These are phyloP conservation scores for Himalopsyche kuldschensis DNA, from an alignment of 2,888 invertebrate genomes.

Conservation along the genomic window DNA sequence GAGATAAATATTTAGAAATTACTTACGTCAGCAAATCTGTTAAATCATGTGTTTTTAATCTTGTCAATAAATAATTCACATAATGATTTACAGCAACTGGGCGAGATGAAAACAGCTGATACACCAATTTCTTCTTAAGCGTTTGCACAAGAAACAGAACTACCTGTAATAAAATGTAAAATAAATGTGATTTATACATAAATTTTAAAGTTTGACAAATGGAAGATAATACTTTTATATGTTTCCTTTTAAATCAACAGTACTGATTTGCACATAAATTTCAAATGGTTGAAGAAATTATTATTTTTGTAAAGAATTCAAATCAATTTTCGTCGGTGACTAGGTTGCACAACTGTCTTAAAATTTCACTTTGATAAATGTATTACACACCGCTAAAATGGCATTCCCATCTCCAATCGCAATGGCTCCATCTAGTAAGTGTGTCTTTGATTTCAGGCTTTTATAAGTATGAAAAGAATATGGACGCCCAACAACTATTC, in stretches of 20 bases:
- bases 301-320: too few species aligned
- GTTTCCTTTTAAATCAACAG: too few species aligned
- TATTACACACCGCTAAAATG: conserved; percentile 62
- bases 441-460: conserved; percentile 69
- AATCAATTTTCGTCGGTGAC: too few species aligned
- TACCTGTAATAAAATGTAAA: conserved; percentile 56
- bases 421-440: conserved; percentile 71
- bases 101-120: conserved; percentile 68
- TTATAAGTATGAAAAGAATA: conserved; percentile 58
- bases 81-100: conserved; percentile 75
- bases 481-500: conserved; percentile 56
- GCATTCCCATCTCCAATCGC: conserved; percentile 76
- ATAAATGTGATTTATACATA: too few species aligned
- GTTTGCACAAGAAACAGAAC: conserved; percentile 75
- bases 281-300: too few species aligned
- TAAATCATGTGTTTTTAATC: conserved; percentile 68
- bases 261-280: too few species aligned
- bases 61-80: conserved; percentile 70
- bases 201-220: too few species aligned
- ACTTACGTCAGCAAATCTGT: conserved; percentile 74
- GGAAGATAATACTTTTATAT: too few species aligned
- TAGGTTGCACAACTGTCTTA: background rate
- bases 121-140: conserved; percentile 70
- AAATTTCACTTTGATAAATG: background rate
- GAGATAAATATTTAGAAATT: conserved; percentile 22